These are phyloP conservation scores for Arbacia lixula DNA, from an alignment of 53 echinoderm and acorn worm genomes.

Conservation along the genomic window DNA sequence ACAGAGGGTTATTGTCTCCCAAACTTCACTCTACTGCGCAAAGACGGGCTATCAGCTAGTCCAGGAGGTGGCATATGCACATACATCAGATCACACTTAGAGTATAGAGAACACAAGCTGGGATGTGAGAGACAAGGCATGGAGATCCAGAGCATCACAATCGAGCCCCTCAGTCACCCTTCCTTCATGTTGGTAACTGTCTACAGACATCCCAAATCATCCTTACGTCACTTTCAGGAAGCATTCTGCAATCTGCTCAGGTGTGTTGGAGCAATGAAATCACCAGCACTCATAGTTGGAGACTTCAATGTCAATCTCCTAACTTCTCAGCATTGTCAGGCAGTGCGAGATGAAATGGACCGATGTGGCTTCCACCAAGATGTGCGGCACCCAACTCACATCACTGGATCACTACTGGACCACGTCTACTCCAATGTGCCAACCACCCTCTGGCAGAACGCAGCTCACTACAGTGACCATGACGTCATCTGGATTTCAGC, in stretches of 20 bases:
- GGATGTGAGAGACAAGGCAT: background rate
- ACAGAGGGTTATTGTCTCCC: background rate
- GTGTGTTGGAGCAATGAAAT: background rate
- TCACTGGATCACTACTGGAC: constrained; percentile 56
- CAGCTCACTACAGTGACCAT: constrained; percentile 3
- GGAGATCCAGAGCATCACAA: background rate
- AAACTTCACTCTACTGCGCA: background rate
- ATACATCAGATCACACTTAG: background rate
- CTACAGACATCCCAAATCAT: constrained; percentile 24
- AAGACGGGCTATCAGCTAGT: background rate
- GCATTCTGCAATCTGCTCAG: background rate
- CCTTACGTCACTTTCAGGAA: background rate
- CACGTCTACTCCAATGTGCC: constrained; percentile 53
- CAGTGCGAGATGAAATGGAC: constrained; percentile 3
- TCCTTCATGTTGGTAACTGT: constrained; percentile 21
- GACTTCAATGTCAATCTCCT: constrained; percentile 41
- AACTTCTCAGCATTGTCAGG: background rate
- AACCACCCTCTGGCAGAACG: background rate
- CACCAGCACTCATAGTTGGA: constrained; percentile 22
- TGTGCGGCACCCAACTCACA: constrained; percentile 33
- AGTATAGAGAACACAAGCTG: background rate
- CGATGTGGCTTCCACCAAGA: constrained; percentile 26
- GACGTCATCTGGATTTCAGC: background rate
- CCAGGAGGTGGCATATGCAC: constrained; percentile 1
- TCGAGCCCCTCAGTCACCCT: background rate